Evolutionary conservation across 2,797 vertebrate genomes (phyloP).

Genomic region (Lacerta agilis): DNA sequence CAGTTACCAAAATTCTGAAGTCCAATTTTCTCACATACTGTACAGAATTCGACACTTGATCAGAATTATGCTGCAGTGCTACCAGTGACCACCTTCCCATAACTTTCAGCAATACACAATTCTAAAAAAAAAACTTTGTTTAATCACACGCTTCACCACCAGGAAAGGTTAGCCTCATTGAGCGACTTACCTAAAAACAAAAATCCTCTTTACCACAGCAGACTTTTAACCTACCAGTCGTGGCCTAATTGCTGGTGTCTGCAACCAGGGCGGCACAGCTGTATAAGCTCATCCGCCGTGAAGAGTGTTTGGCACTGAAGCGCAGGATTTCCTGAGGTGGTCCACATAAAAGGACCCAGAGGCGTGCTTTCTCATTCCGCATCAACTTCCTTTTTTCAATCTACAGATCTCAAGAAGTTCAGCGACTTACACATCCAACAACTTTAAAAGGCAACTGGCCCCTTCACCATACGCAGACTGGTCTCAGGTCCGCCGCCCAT

Average conservation of each 20-base stretch:
- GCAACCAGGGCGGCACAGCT: conserved; percentile 40
- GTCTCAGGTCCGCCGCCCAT: background rate
- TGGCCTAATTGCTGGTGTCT: conserved; percentile 57
- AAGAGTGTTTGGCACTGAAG: conserved; percentile 36
- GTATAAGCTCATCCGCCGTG: conserved; percentile 56
- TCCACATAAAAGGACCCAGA: conserved; percentile 49
- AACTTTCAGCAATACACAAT: conserved; percentile 48
- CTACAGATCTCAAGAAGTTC: conserved; percentile 53
- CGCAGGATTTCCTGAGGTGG: conserved; percentile 46
- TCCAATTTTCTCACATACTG: conserved; percentile 36
- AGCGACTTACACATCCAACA: background rate
- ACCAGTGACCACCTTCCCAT: conserved; percentile 24
- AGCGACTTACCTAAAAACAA: conserved; percentile 23
- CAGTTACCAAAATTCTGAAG: conserved; percentile 44
- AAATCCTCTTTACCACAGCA: conserved; percentile 48
- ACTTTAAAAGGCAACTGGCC: background rate
- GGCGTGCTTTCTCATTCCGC: conserved; percentile 43
- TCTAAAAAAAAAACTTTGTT: background rate
- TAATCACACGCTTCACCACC: background rate
- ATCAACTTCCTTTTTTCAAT: conserved; percentile 53
- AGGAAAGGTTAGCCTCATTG: conserved; percentile 46
- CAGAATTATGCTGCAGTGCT: conserved; percentile 24
- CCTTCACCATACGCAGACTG: fast-evolving
- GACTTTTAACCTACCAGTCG: conserved; percentile 54
- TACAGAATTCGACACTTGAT: conserved; percentile 35